Percentiles rank a stretch among this genome's conserved stretches.
Conservation (phyloP, 1,140 invertebrate genomes). For the Chionoecetes opilio region DNA sequence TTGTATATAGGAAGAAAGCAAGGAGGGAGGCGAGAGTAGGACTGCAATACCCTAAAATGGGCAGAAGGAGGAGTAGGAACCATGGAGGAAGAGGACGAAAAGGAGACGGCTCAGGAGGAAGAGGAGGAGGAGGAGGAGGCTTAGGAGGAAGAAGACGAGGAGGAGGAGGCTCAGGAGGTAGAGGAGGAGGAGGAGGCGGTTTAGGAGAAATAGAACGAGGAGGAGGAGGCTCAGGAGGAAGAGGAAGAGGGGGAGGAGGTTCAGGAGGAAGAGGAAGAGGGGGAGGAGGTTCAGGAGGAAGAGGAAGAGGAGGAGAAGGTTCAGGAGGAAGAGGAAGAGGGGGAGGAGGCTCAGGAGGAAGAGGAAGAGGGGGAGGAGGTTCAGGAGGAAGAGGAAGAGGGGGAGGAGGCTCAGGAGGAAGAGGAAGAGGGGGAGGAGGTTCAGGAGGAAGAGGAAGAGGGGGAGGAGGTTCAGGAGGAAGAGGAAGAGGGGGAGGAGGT, state of each 20-base stretch:
- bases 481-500: not conserved
- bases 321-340: not conserved
- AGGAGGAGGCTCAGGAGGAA: not conserved
- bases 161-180: not conserved
- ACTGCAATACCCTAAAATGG: no score
- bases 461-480: not conserved
- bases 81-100: not conserved
- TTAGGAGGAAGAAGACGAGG: not conserved
- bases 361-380: not conserved
- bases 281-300: not conserved
- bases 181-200: not conserved
- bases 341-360: not conserved
- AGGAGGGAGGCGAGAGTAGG: no score
- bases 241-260: not conserved
- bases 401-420: not conserved
- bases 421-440: not conserved
- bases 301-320: not conserved
- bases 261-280: not conserved
- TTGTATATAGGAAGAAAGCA: not conserved
- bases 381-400: no score
- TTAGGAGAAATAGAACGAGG: not conserved
- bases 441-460: not conserved
- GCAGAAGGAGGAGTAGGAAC: not conserved
- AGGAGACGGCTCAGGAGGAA: not conserved
- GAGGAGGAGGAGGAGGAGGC: not conserved